Evolutionary conservation across 2,797 vertebrate genomes (phyloP), one percentile per base, ranked within the genome.

Genomic region (Peromyscus eremicus): DNA sequence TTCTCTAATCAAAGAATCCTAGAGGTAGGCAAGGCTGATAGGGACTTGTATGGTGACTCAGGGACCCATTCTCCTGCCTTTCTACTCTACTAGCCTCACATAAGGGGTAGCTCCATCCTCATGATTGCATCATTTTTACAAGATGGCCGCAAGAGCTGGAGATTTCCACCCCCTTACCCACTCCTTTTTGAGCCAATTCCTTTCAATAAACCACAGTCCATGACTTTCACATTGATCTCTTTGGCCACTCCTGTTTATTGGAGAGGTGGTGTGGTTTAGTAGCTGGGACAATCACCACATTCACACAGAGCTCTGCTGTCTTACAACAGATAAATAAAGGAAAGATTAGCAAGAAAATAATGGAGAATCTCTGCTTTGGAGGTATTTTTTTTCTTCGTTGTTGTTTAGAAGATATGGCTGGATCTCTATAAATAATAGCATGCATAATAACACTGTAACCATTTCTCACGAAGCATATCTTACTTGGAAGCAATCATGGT

Each of bases 361-460:
- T 7, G 0, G 70, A 77, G 2, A 83, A 25, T 70, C 25, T 89
- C 43, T 89, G 49, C 23, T 93, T 71, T 66, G 16, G 52, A 92
- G 17, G n/a, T 43, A 46, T 55, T 60, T 23, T 89, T 89, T 34
- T 34, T 12, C 52, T 75, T 40, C 17, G 0, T 16, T 93, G 21
- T 89, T 83, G 90, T 91, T 21, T 27, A 91, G 68, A 94, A 90
- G 64, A 83, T 93, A 17, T 27, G 71, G 6, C 79, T 83, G 79
- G 60, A 7, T 71, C 14, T 91, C 32, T 82, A 14, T 76, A 89
- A 89, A 85, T 83, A 86, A 70, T 27, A 70, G 64, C 77, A 55
- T 79, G 34, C 73, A 49, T 29, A 80, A 60, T 23, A 71, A n/a
- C 80, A 25, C 4, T 64, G 76, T 55, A 68, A 87, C 25, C 27